Evolutionary conservation across 1,140 invertebrate genomes (phyloP).

Genomic region (Drosophila bipectinata): DNA sequence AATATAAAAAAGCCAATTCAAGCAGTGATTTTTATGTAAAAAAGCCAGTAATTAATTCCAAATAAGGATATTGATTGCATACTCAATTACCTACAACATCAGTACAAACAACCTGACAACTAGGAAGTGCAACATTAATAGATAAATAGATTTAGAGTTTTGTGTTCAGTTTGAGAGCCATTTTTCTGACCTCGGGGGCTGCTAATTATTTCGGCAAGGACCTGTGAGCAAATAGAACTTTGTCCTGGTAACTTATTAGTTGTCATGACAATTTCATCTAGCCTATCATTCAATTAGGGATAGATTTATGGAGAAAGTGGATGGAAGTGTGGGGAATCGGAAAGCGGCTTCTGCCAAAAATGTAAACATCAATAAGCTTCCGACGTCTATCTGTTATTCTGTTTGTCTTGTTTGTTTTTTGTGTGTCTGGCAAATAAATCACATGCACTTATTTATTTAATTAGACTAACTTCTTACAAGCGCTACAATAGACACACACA

Average conservation of each 20-base stretch:
- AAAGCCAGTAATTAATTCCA: background rate
- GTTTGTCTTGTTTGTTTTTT: conserved; percentile 24
- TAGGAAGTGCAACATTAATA: conserved; percentile 3
- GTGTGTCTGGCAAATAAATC: conserved; percentile 72
- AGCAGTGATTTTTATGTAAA: background rate
- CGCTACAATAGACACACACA: conserved; percentile 70
- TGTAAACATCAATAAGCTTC: conserved; percentile 59
- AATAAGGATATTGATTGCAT: background rate
- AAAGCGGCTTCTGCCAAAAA: conserved; percentile 21
- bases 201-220: conserved; percentile 20
- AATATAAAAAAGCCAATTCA: background rate
- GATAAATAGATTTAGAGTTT: conserved; percentile 14
- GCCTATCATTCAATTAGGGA: conserved; percentile 53
- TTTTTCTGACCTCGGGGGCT: background rate
- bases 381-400: conserved; percentile 50
- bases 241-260: conserved; percentile 20
- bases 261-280: conserved; percentile 47
- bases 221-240: background rate
- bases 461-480: conserved; percentile 82
- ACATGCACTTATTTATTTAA: conserved; percentile 82
- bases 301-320: conserved; percentile 13
- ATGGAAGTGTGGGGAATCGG: background rate
- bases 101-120: background rate
- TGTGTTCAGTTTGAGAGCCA: conserved; percentile 15
- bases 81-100: background rate